Evolutionary conservation across 2,113 vertebrate genomes (phyloP).

Genomic region (Taxidea taxus): DNA sequence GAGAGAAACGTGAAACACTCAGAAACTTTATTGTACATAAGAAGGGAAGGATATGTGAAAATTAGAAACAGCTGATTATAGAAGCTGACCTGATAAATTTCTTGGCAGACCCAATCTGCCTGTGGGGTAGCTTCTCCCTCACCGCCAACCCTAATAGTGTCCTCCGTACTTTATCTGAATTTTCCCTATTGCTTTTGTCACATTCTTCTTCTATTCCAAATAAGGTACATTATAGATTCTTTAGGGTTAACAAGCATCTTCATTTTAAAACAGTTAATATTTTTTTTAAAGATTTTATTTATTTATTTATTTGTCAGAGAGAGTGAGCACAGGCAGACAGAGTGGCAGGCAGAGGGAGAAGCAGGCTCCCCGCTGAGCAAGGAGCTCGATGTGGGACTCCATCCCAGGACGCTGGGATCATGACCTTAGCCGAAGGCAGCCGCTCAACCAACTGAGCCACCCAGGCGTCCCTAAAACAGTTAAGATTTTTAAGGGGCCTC

Average conservation of each 20-base stretch:
- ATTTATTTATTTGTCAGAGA: too few species aligned
- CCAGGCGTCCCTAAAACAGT: not conserved
- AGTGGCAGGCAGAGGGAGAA: too few species aligned
- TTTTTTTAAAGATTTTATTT: not conserved
- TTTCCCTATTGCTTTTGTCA: not conserved
- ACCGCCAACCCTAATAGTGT: not conserved
- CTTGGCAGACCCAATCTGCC: not conserved
- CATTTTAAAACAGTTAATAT: constrained; percentile 31
- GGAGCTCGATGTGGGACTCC: too few species aligned
- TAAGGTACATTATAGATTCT: not conserved
- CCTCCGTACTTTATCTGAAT: not conserved
- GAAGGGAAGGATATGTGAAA: not conserved
- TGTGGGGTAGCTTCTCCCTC: not conserved
- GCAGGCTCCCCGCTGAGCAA: too few species aligned
- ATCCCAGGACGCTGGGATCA: too few species aligned
- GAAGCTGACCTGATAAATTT: not conserved
- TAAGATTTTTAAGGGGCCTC: not conserved
- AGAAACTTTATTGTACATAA: constrained; percentile 27
- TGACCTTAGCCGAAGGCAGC: too few species aligned
- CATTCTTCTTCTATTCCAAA: not conserved
- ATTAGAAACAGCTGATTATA: not conserved
- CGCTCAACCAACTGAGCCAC: too few species aligned
- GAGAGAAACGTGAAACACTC: not conserved
- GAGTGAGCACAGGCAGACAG: too few species aligned
- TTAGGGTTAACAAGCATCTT: not conserved